Base-by-base conservation (phyloP, 2,888 invertebrate genomes). In the Ptilodon capucinus region DNA sequence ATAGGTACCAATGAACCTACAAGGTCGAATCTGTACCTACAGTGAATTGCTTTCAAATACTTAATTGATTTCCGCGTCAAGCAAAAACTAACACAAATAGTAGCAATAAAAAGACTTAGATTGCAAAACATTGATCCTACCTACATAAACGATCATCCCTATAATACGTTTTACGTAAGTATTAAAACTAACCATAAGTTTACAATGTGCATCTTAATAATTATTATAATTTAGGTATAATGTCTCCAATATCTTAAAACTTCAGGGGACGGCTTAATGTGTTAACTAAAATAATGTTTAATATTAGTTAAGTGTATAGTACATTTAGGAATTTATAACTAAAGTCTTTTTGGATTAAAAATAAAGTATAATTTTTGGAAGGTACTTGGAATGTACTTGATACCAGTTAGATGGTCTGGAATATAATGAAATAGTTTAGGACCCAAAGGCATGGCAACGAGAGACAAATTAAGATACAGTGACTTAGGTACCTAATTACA, bases 261-360 rank as follows among this genome's bases (percentile, higher is more conserved):
- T 84, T 75, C 74, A 78, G 84, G 86, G 86, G 86, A 86, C 86
- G 86, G 86, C 79, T 79, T 74, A 81, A 81, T 74, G 69, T 79
- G 71, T 81, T 68, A 84, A 84, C 77, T 68, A 65, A 83, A 81
- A 72, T 66, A 66, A 66, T 66, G 49, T 36, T 38, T 65, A 73
- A 57, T 51, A 55, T 63, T 57, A 68, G 57, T 64, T 64, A n/a
- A n/a, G n/a, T n/a, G n/a, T n/a, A 59, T 61, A 45, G 43, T 55
- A 61, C 62, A 58, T 60, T 53, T 57, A 55, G 57, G 65, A 60
- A 47, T 56, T 44, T 32, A 40, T 55, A 40, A 48, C 40, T 44
- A 51, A 41, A 45, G 42, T 34, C 16, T 48, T 45, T 52, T 48
- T 45, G 39, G 53, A 49, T 25, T 48, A 35, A 44, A 23, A 48